Evolutionary conservation across 2,113 vertebrate species (phyloP).

Genomic region (Cololabis saira): DNA sequence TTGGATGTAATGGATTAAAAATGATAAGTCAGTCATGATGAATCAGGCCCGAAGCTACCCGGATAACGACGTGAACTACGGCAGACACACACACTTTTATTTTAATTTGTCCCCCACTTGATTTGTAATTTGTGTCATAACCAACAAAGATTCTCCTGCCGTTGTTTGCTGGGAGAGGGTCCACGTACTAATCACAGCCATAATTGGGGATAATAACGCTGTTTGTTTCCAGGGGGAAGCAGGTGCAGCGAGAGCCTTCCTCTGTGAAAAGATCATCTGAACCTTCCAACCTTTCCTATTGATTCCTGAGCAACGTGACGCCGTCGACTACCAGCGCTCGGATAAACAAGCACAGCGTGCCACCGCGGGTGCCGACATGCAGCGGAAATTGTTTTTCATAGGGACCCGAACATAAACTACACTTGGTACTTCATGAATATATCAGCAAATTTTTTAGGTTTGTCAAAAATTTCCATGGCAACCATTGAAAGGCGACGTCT

Average conservation of each 20-base stretch:
- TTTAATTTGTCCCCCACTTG: neutral
- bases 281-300: conserved; percentile 68
- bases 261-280: conserved; percentile 65
- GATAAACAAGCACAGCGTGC: conserved; percentile 65
- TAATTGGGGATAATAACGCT: conserved; percentile 44
- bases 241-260: conserved; percentile 49
- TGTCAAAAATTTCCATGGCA: too few species aligned
- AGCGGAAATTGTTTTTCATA: neutral
- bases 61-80: conserved; percentile 9
- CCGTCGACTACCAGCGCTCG: conserved; percentile 49
- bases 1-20: conserved; percentile 45
- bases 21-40: conserved; percentile 14
- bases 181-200: conserved; percentile 29
- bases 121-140: conserved; percentile 1
- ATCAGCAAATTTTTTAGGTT: too few species aligned
- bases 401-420: too few species aligned
- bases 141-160: conserved; percentile 1
- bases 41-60: neutral
- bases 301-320: conserved; percentile 64
- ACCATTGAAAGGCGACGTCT: too few species aligned
- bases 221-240: conserved; percentile 68
- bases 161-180: conserved; percentile 12
- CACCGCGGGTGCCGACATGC: neutral
- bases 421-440: too few species aligned
- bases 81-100: neutral